Percentiles rank a stretch among this genome's conserved stretches.
phyloP scores from a whole-genome alignment of 2,113 vertebrate genomes.

The Engystomops pustulosus region DNA sequence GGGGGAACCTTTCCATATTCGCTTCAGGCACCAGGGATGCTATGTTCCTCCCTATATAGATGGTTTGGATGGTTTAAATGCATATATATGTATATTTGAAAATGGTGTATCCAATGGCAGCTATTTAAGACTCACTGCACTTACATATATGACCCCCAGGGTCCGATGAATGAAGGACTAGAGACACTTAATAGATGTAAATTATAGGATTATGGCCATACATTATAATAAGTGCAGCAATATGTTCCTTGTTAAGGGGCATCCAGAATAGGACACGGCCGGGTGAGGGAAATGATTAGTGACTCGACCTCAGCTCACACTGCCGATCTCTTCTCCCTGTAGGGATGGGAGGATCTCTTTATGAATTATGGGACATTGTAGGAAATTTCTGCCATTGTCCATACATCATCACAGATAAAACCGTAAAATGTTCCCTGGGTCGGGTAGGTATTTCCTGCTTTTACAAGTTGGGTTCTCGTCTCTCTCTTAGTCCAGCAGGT shows the following conservation, averaged over 20 bases:
- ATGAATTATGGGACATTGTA: background rate
- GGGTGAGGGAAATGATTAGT: background rate
- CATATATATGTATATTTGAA: too few species aligned
- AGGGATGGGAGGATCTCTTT: background rate
- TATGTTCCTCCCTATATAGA: too few species aligned
- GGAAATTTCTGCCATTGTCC: background rate
- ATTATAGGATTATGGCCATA: background rate
- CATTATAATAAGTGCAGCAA: constrained; percentile 1
- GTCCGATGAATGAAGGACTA: background rate
- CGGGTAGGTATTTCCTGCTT: background rate
- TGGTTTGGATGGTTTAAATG: background rate
- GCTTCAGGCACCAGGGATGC: too few species aligned
- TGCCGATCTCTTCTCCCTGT: background rate
- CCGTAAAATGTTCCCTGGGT: background rate
- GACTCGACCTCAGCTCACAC: background rate
- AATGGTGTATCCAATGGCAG: too few species aligned
- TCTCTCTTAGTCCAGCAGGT: too few species aligned
- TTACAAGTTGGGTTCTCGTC: background rate
- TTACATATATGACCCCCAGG: background rate
- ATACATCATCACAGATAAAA: too few species aligned
- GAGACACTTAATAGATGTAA: background rate
- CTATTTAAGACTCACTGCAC: background rate
- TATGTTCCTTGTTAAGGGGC: constrained; percentile 1
- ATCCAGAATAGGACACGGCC: background rate
- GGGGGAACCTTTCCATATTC: too few species aligned